phyloP scores from a whole-genome alignment of 2,888 invertebrate species.

The Sphecodes monilicornis region DNA sequence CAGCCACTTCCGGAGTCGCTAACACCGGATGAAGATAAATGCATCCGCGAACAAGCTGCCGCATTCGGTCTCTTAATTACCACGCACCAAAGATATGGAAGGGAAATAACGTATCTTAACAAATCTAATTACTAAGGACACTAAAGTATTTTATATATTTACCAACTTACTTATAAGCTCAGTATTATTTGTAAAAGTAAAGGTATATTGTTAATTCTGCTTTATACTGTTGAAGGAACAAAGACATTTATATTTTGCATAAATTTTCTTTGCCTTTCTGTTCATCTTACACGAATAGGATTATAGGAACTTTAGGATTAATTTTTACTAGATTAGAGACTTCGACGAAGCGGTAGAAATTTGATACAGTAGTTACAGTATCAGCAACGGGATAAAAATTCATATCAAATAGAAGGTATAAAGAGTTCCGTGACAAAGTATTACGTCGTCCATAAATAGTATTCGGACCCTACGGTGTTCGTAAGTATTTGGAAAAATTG shows the following conservation, averaged over 20 bases:
- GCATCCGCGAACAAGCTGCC: slow-evolving; percentile 85
- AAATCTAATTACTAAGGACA: slow-evolving; percentile 53
- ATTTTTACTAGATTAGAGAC: background rate
- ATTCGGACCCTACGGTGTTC: slow-evolving; percentile 8
- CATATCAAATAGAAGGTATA: slow-evolving; percentile 48
- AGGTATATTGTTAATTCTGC: background rate
- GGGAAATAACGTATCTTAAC: slow-evolving; percentile 69
- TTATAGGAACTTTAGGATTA: background rate
- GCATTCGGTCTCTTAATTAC: slow-evolving; percentile 85
- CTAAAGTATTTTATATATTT: background rate
- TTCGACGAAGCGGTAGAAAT: slow-evolving; percentile 12
- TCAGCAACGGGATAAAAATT: slow-evolving; percentile 5
- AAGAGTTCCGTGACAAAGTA: slow-evolving; percentile 10
- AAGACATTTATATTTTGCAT: slow-evolving; percentile 25
- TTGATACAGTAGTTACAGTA: background rate
- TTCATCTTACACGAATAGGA: background rate
- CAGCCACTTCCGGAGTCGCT: slow-evolving; percentile 85
- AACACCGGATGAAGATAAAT: slow-evolving; percentile 84
- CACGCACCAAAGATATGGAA: slow-evolving; percentile 71
- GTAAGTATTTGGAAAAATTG: slow-evolving; percentile 6
- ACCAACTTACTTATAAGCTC: background rate
- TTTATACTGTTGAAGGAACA: background rate
- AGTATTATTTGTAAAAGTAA: background rate
- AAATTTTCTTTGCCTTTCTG: background rate
- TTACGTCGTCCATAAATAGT: background rate